phyloP scores from a whole-genome alignment of 1,140 invertebrate species.

The Sminthurinus signatus region DNA sequence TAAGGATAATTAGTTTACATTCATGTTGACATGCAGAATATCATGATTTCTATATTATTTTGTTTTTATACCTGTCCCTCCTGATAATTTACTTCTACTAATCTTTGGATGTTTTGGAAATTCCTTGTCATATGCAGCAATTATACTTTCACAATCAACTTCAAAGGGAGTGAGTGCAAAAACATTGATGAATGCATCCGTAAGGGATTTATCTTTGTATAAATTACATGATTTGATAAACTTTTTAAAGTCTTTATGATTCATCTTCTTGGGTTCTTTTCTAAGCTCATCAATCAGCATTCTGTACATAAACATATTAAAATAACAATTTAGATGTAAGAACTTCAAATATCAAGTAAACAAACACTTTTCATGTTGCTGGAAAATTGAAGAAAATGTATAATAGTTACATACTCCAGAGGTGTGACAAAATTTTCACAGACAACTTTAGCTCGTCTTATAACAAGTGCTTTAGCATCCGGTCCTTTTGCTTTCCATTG shows the following conservation, averaged over 20 bases:
- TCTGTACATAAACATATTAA: constrained; percentile 16
- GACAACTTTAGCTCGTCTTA: constrained; percentile 28
- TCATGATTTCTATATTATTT: too few relatives aligned
- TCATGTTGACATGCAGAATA: too few relatives aligned
- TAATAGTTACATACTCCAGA: constrained; percentile 28
- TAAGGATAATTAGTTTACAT: too few relatives aligned
- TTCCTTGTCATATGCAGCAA: constrained; percentile 33
- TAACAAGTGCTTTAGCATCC: constrained; percentile 23
- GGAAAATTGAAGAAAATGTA: too few relatives aligned
- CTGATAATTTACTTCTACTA: too few relatives aligned
- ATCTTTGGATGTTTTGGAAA: constrained; percentile 18
- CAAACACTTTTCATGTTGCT: neutral
- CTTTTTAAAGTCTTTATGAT: constrained; percentile 29
- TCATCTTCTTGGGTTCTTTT: constrained; percentile 26
- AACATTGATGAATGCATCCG: constrained; percentile 26
- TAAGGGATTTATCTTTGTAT: constrained; percentile 38
- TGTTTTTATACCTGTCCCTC: too few relatives aligned
- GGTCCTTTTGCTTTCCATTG: constrained; percentile 26
- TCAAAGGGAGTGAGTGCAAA: constrained; percentile 11
- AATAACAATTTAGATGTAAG: neutral
- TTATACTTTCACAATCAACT: constrained; percentile 30
- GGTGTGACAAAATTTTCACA: constrained; percentile 38
- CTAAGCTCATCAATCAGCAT: constrained; percentile 37
- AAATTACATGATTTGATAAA: constrained; percentile 40
- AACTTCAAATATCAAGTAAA: neutral